Conservation (phyloP, 2,113 vertebrate genomes). For the Arizona elegans region DNA sequence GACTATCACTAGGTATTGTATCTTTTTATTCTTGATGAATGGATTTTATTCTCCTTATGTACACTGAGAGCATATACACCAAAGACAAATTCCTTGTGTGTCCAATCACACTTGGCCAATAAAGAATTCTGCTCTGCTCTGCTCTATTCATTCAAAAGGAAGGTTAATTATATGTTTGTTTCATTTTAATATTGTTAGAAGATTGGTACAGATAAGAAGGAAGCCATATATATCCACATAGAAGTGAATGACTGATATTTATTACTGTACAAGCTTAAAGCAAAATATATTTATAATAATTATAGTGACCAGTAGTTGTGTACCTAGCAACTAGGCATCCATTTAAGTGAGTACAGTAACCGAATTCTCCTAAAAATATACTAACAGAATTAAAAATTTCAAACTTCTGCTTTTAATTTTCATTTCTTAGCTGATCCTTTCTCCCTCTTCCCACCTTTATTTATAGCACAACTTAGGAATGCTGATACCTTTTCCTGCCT, state of each 20-base stretch:
- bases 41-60: too few relatives aligned
- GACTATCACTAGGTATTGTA: too few relatives aligned
- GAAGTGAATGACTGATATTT: not conserved
- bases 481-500: not conserved
- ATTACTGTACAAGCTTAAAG: not conserved
- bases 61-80: too few relatives aligned
- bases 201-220: not conserved
- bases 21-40: too few relatives aligned
- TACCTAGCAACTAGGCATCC: not conserved
- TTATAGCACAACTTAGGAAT: not conserved
- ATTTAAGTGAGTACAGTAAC: not conserved
- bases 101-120: too few relatives aligned
- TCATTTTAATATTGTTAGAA: not conserved
- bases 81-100: too few relatives aligned
- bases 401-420: not conserved
- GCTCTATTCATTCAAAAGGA: not conserved
- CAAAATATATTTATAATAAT: not conserved
- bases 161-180: not conserved
- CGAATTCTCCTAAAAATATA: not conserved
- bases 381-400: not conserved
- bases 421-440: not conserved
- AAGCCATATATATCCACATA: not conserved
- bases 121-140: too few relatives aligned
- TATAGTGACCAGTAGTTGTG: not conserved
- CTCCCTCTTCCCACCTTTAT: not conserved